These are phyloP conservation scores for Conomelus anceps DNA, from an alignment of 2,888 invertebrate species.

Conservation along the genomic window DNA sequence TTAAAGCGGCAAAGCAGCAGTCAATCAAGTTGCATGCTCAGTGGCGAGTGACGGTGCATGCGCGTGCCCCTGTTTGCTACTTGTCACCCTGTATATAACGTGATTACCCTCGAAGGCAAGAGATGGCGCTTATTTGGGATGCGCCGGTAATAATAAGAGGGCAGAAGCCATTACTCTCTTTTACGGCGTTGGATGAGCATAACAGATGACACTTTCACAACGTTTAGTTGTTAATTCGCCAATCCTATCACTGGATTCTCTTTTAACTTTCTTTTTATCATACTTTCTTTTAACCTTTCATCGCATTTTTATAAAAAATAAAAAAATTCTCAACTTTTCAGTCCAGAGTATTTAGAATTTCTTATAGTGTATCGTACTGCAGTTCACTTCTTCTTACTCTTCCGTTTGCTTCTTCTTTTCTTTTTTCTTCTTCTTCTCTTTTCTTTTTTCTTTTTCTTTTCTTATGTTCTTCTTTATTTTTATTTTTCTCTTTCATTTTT, in stretches of 20 bases:
- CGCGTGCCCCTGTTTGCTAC: neutral
- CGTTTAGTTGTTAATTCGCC: neutral
- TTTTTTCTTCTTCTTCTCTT: neutral
- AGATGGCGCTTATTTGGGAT: neutral
- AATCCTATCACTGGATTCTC: neutral
- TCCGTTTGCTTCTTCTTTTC: neutral
- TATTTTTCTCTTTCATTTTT: too few relatives aligned
- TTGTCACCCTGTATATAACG: neutral
- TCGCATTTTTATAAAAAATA: too few relatives aligned
- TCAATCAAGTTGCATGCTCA: too few relatives aligned
- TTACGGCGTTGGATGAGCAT: neutral
- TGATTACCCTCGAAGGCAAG: neutral
- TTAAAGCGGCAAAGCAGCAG: neutral
- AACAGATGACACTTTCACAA: neutral
- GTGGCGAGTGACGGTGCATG: too few relatives aligned
- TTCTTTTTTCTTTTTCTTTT: neutral
- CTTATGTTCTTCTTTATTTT: too few relatives aligned
- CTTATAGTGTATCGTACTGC: too few relatives aligned
- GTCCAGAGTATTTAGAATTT: too few relatives aligned
- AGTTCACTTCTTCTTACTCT: neutral
- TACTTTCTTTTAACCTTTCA: neutral
- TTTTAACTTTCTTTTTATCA: neutral
- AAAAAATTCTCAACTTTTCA: too few relatives aligned
- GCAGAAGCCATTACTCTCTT: neutral
- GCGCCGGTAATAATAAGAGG: neutral